phyloP scores from a whole-genome alignment of 2,888 invertebrate genomes.

The Leptopilina syphax region DNA sequence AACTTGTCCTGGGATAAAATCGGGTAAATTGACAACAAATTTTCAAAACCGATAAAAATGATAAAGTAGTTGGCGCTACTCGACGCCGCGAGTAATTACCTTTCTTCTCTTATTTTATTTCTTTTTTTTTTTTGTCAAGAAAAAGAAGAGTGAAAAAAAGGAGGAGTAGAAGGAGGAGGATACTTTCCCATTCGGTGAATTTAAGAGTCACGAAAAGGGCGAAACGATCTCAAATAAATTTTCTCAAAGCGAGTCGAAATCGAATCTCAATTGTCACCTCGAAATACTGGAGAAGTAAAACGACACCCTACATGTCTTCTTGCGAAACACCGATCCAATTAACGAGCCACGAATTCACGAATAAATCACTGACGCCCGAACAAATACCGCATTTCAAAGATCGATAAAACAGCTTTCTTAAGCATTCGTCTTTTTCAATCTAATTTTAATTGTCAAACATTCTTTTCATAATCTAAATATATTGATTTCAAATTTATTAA shows the following conservation, averaged over 20 bases:
- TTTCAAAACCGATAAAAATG: background rate
- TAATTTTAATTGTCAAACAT: constrained; percentile 18
- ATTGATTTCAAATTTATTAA: too few species aligned
- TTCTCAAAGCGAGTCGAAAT: background rate
- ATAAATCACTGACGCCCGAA: constrained; percentile 47
- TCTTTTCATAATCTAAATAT: background rate
- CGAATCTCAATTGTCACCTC: constrained; percentile 16
- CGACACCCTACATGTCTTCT: constrained; percentile 31
- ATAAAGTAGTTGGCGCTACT: background rate
- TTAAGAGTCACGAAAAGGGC: constrained; percentile 9
- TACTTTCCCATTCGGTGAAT: constrained; percentile 7
- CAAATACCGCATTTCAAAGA: constrained; percentile 47
- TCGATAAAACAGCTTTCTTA: constrained; percentile 16
- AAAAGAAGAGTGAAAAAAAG: too few species aligned
- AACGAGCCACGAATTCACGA: constrained; percentile 48
- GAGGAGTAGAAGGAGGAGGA: background rate
- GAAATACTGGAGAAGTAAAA: background rate
- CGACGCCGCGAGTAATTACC: constrained; percentile 8
- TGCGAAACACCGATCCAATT: constrained; percentile 47
- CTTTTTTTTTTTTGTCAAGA: too few species aligned
- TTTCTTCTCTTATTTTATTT: background rate
- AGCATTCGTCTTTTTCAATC: background rate
- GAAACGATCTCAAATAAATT: constrained; percentile 36
- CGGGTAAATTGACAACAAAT: constrained; percentile 18
- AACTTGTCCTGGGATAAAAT: constrained; percentile 8